A percentile compares a stretch with the other conserved stretches of the same genome.
These are phyloP conservation scores for Notodonta dromedarius DNA, from an alignment of 2,888 invertebrate species.

Conservation along the genomic window DNA sequence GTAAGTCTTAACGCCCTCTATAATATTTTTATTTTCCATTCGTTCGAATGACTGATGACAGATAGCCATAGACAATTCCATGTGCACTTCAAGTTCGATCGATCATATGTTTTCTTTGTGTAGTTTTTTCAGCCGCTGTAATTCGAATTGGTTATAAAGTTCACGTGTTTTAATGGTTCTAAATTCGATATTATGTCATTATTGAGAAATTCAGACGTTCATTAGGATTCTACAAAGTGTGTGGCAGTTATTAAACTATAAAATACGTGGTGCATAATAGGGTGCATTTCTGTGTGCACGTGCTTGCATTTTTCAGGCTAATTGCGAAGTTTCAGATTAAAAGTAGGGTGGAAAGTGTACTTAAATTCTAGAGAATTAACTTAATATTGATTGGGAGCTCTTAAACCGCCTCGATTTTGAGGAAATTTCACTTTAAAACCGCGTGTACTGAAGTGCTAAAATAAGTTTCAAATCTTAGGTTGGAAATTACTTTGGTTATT, in stretches of 20 bases:
- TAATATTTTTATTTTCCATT: conserved; percentile 29
- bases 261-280: conserved; percentile 56
- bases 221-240: conserved; percentile 21
- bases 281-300: conserved; percentile 76
- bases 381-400: conserved; percentile 22
- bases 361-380: conserved; percentile 32
- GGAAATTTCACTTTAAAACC: conserved; percentile 47
- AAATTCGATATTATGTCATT: conserved; percentile 32
- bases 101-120: conserved; percentile 85
- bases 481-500: conserved; percentile 66
- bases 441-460: conserved; percentile 55
- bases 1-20: conserved; percentile 10
- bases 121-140: conserved; percentile 82
- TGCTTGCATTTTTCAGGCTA: conserved; percentile 79
- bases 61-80: conserved; percentile 74
- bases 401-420: conserved; percentile 23
- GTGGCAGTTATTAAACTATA: conserved; percentile 35
- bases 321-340: conserved; percentile 61
- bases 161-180: conserved; percentile 48
- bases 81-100: conserved; percentile 82
- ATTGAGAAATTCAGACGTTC: conserved; percentile 30
- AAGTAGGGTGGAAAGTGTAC: conserved; percentile 41
- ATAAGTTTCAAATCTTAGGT: conserved; percentile 55
- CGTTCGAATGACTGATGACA: conserved; percentile 42
- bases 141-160: conserved; percentile 77